Percentiles rank a stretch among this genome's conserved stretches.
Evolutionary conservation across 2,888 invertebrate genomes (phyloP).

Genomic region (Isoperla grammatica): DNA sequence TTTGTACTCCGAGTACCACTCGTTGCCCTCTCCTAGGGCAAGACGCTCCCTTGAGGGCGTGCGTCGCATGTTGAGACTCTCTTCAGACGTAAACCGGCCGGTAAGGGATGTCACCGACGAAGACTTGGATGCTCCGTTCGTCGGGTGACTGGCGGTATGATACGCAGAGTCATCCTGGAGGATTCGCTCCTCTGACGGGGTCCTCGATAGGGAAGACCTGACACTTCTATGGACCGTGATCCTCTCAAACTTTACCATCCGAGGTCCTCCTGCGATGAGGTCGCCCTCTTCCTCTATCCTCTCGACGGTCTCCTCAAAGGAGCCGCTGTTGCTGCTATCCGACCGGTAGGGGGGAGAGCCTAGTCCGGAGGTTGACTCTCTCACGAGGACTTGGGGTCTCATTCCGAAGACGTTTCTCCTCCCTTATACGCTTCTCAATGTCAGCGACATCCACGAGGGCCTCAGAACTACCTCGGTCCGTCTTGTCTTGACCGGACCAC

Average conservation of each 20-base stretch:
- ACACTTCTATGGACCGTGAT: slow-evolving; percentile 60
- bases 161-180: slow-evolving; percentile 54
- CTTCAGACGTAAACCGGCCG: slow-evolving; percentile 49
- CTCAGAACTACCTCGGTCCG: slow-evolving; percentile 36
- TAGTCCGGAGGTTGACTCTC: slow-evolving; percentile 53
- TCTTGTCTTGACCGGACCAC: slow-evolving; percentile 47
- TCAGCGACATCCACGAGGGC: slow-evolving; percentile 50
- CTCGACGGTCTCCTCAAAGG: slow-evolving; percentile 49
- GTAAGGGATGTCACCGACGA: slow-evolving; percentile 50
- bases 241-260: slow-evolving; percentile 61
- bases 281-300: slow-evolving; percentile 59
- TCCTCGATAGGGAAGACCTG: slow-evolving; percentile 41
- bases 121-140: slow-evolving; percentile 44
- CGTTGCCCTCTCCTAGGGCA: slow-evolving; percentile 41
- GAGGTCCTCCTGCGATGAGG: slow-evolving; percentile 43
- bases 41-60: slow-evolving; percentile 25
- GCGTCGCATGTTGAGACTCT: slow-evolving; percentile 23
- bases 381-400: slow-evolving; percentile 54
- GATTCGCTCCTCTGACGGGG: slow-evolving; percentile 50
- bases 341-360: slow-evolving; percentile 42
- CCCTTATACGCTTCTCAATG: slow-evolving; percentile 52
- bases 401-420: slow-evolving; percentile 43
- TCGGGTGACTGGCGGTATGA: slow-evolving; percentile 47
- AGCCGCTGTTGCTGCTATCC: slow-evolving; percentile 40
- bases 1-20: slow-evolving; percentile 56